Evolutionary conservation across 2,113 vertebrate genomes (phyloP), one percentile per base, ranked within the genome.

Genomic region (Paradisaea rubra): DNA sequence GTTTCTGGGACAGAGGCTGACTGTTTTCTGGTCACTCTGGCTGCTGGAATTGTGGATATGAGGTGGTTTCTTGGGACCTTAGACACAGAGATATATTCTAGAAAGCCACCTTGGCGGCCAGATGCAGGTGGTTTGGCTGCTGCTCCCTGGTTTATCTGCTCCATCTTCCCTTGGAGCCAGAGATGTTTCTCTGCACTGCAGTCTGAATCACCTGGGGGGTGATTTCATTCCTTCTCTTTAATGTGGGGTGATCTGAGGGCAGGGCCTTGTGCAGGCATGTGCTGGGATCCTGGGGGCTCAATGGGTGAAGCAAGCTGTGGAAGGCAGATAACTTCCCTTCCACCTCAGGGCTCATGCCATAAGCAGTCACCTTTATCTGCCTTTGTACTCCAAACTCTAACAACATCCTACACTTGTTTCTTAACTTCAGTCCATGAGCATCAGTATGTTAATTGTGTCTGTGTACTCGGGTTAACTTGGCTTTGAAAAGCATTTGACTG

Each of bases 91-190:
- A 9, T 23, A 18, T 9, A 23, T 31, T 69, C 53, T 44, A 60
- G 57, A 53, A 49, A 76, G 45, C 37, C 2, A 2, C 45, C 20
- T 77, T 1, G 0, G 19, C 22, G 14, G 31, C 35, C 2, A 1
- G 8, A 60, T 89, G 24, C 37, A 61, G 56, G 33, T 64, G 70
- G 27, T 76, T 85, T 81, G 45, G 14, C 45, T 87, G n/a, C 68
- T 90, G 56, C 35, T 94, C 16, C 16, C 25, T 53, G 23, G 10
- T 83, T 86, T 88, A 73, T 77, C 86, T 86, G 33, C 19, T 72
- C 9, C 17, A n/a, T 81, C 65, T 93, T 83, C 39, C 33, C 54
- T 42, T 56, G 64, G 24, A 91, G 50, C 8, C 50, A 73, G 81
- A 64, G 33, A 45, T 72, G 15, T 24, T 93, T 81, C 61, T 70